Evolutionary conservation across 2,888 invertebrate species (phyloP), one percentile per base, ranked within the genome.

Genomic region (Drosophila siamana): DNA sequence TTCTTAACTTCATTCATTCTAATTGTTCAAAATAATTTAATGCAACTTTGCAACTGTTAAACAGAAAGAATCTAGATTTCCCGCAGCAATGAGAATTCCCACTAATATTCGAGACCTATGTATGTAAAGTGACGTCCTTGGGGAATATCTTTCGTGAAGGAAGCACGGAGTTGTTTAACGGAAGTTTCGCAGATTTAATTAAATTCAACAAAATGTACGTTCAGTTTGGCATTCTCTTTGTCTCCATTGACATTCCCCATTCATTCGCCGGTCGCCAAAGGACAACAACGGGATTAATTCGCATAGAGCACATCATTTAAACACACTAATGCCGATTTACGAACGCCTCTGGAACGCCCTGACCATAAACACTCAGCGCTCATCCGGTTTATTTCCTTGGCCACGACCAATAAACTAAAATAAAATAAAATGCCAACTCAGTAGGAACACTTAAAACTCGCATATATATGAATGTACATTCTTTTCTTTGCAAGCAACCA

Each of bases 311-410:
- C 38, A 56, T 65, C 51, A 69, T 72, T 72, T 68, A 67, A 72
- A 60, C 41, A 38, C 48, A 63, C 69, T 78, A 75, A 81, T 74
- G 47, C 67, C 81, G 59, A 72, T 69, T 86, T 74, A 78, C 72
- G 47, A 81, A 72, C 50, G 47, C 51, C 47, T 47, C 15, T n/a
- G 8, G 15, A 28, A 16, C 69, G 68, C 74, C 83, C 64, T n/a
- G 26, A 38, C 59, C 47, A 78, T 85, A 28, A 28, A 41, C 19
- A 40, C 52, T 61, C 28, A 16, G 36, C 40, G 44, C 36, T 41
- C 46, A 52, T 59, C 16, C 28, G 56, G 50, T 33, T 46, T 38
- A 57, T 50, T 69, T 50, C 50, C 52, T 38, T 69, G 63, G 52
- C 51, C 13, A 7, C 26, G 51, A 63, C 67, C 67, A 71, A 78